Evolutionary conservation across 2,888 invertebrate genomes (phyloP).

Genomic region (Tachystola acroxantha): DNA sequence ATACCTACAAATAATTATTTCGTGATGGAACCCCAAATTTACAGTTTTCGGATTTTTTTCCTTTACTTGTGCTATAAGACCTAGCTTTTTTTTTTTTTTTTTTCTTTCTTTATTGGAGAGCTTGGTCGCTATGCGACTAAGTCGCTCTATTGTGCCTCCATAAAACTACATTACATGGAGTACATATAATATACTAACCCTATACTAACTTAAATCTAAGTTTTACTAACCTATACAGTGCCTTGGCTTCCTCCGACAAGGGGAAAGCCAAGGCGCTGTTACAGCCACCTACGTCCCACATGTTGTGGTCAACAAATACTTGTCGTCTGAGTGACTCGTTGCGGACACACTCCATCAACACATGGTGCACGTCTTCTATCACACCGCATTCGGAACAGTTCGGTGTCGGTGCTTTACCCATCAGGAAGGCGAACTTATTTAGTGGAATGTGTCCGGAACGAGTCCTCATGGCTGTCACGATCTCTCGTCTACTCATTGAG

Average conservation of each 20-base stretch:
- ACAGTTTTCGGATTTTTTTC: too few relatives aligned
- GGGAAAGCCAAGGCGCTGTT: background rate
- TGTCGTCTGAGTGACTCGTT: background rate
- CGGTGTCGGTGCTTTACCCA: background rate
- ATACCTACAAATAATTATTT: too few relatives aligned
- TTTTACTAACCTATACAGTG: background rate
- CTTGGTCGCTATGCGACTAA: too few relatives aligned
- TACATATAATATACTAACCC: too few relatives aligned
- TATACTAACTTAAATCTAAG: background rate
- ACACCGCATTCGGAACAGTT: background rate
- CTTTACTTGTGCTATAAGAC: too few relatives aligned
- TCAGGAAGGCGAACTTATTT: background rate
- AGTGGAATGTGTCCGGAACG: background rate
- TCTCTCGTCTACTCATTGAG: background rate
- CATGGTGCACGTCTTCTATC: slow-evolving; percentile 1
- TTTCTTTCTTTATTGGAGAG: too few relatives aligned
- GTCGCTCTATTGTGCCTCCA: too few relatives aligned
- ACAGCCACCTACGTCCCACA: background rate
- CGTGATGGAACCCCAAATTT: too few relatives aligned
- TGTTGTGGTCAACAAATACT: background rate
- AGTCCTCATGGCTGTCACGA: background rate
- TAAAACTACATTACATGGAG: too few relatives aligned
- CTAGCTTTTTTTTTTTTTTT: too few relatives aligned
- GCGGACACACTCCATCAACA: slow-evolving; percentile 1
- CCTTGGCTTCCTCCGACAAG: background rate